A percentile compares a stretch with the other conserved stretches of the same genome.
These are phyloP conservation scores for Staurois parvus DNA, from an alignment of 2,797 vertebrate species.

Conservation along the genomic window DNA sequence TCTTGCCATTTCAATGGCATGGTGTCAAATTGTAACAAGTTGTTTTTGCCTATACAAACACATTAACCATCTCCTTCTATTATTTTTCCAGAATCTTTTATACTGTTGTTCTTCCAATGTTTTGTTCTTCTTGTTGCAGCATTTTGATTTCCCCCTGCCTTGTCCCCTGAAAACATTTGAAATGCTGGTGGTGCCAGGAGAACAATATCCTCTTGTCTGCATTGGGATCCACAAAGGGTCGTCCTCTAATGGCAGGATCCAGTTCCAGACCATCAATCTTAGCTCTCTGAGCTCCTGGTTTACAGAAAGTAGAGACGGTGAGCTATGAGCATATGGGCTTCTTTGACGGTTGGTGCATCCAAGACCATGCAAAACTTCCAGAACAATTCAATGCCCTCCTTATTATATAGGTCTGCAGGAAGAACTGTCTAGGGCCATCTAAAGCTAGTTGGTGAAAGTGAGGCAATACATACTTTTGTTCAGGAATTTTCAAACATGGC, in stretches of 20 bases:
- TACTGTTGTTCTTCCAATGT: background rate
- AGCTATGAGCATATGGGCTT: too few species aligned
- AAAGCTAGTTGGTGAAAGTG: background rate
- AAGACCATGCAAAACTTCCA: background rate
- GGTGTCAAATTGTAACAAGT: too few species aligned
- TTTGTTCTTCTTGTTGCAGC: constrained; percentile 69
- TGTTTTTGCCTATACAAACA: too few species aligned
- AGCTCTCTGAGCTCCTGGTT: constrained; percentile 93
- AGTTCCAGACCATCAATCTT: constrained; percentile 86
- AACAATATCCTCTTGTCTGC: constrained; percentile 87
- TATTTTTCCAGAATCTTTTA: background rate
- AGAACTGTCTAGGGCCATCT: background rate
- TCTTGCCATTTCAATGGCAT: too few species aligned
- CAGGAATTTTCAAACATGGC: too few species aligned
- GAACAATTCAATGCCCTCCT: too few species aligned
- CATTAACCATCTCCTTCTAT: too few species aligned
- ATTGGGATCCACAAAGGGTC: constrained; percentile 78
- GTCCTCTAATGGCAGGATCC: constrained; percentile 69
- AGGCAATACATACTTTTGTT: too few species aligned
- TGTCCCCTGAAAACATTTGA: constrained; percentile 84
- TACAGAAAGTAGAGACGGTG: constrained; percentile 75
- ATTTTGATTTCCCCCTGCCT: constrained; percentile 90
- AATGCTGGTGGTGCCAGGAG: constrained; percentile 80
- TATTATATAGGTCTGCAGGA: too few species aligned
- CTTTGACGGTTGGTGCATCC: too few species aligned